phyloP scores from a whole-genome alignment of 1,140 invertebrate species.

The Drosophila varians region DNA sequence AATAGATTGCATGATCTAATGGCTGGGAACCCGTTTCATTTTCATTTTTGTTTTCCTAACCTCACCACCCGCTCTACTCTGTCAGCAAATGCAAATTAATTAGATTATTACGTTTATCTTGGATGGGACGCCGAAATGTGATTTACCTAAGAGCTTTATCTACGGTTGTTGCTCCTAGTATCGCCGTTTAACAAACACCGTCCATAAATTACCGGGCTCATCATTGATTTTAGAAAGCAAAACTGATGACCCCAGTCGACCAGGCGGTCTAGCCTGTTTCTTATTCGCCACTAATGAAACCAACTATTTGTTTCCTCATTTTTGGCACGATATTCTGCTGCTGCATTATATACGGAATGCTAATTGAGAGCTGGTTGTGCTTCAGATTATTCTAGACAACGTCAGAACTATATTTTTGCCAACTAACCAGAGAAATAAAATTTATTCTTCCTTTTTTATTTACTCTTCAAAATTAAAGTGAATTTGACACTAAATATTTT shows the following conservation, averaged over 20 bases:
- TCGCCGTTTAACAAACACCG: conserved; percentile 53
- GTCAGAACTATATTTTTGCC: not conserved
- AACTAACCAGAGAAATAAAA: not conserved
- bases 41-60: conserved; percentile 1
- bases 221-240: conserved; percentile 49
- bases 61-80: conserved; percentile 5
- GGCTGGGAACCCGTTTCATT: conserved; percentile 38
- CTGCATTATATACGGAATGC: conserved; percentile 33
- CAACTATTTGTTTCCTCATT: conserved; percentile 50
- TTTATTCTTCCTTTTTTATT: not conserved
- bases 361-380: conserved; percentile 3
- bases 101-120: conserved; percentile 64
- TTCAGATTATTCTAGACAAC: conserved; percentile 7
- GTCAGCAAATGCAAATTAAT: conserved; percentile 65
- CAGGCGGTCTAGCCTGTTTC: conserved; percentile 45
- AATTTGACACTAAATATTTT: not conserved
- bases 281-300: conserved; percentile 43
- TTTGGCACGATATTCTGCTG: conserved; percentile 27
- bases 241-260: conserved; percentile 42
- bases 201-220: conserved; percentile 57
- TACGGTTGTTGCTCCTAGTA: conserved; percentile 54
- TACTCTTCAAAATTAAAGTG: not conserved
- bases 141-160: conserved; percentile 61
- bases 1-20: conserved; percentile 65
- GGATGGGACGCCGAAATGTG: conserved; percentile 58